phyloP scores from a whole-genome alignment of 2,797 vertebrate genomes.

The Hirundo rustica region DNA sequence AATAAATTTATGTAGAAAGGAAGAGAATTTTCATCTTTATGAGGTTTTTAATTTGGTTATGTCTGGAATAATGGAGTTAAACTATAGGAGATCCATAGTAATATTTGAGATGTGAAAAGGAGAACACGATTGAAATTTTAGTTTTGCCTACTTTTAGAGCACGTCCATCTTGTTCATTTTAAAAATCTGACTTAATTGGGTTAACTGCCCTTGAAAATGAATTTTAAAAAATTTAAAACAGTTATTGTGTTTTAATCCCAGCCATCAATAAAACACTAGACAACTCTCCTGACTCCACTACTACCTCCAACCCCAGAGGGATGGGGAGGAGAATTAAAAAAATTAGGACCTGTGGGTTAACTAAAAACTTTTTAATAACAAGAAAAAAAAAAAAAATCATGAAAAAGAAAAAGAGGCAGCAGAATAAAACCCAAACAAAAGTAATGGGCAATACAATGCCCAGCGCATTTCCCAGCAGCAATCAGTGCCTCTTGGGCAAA shows the following conservation, averaged over 20 bases:
- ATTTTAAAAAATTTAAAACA: not conserved
- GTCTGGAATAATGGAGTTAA: not conserved
- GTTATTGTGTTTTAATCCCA: not conserved
- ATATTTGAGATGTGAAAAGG: not conserved
- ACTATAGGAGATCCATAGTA: not conserved
- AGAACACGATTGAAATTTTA: not conserved
- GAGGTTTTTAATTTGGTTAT: not conserved
- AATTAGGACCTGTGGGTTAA: not conserved
- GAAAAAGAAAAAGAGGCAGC: not conserved
- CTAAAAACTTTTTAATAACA: not conserved
- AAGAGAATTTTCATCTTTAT: not conserved
- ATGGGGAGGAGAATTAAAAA: not conserved
- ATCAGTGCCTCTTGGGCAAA: not conserved
- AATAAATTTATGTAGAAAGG: not conserved
- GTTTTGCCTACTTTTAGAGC: not conserved
- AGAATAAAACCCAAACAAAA: not conserved
- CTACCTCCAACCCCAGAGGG: not conserved
- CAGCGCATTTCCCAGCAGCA: not conserved
- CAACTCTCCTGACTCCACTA: not conserved
- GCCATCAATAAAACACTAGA: not conserved
- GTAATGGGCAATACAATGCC: not conserved
- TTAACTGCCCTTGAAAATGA: not conserved
- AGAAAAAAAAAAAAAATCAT: not conserved
- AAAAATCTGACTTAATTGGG: not conserved
- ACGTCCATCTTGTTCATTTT: not conserved